These are phyloP conservation scores for Ormyrus labotus DNA, from an alignment of 2,888 invertebrate genomes.

Conservation along the genomic window DNA sequence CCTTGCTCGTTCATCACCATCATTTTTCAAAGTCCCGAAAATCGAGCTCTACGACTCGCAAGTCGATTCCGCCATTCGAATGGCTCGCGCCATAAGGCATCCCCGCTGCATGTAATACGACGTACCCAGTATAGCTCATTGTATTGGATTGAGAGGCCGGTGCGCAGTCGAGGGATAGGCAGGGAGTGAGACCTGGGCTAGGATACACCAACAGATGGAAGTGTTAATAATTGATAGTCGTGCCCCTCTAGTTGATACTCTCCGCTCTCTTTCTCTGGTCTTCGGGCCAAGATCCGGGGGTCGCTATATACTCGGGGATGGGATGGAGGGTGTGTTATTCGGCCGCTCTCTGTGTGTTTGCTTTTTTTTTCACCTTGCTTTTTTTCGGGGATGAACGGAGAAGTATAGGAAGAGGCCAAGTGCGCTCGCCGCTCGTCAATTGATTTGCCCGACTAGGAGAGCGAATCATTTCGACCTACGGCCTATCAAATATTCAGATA, in stretches of 20 bases:
- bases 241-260: conserved; percentile 69
- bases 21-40: conserved; percentile 46
- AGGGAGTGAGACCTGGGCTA: conserved; percentile 57
- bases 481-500: conserved; percentile 47
- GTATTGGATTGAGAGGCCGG: conserved; percentile 29
- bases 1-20: conserved; percentile 20
- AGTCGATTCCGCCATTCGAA: conserved; percentile 41
- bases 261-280: conserved; percentile 47
- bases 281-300: conserved; percentile 51
- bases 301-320: conserved; percentile 25
- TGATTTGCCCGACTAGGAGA: conserved; percentile 44
- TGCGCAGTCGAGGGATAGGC: conserved; percentile 4
- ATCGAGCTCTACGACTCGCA: conserved; percentile 23
- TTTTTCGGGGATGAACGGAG: conserved; percentile 26
- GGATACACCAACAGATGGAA: conserved; percentile 73
- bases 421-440: conserved; percentile 17
- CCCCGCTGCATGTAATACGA: conserved; percentile 66
- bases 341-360: conserved; percentile 11
- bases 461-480: conserved; percentile 37
- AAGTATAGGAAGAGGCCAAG: neutral
- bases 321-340: conserved; percentile 9
- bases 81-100: conserved; percentile 59
- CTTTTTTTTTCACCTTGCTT: conserved; percentile 57
- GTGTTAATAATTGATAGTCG: conserved; percentile 75
- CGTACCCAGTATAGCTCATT: conserved; percentile 57